Evolutionary conservation across 64 coral and sea anemone species (phyloP).

Genomic region (Pachyseris speciosa): DNA sequence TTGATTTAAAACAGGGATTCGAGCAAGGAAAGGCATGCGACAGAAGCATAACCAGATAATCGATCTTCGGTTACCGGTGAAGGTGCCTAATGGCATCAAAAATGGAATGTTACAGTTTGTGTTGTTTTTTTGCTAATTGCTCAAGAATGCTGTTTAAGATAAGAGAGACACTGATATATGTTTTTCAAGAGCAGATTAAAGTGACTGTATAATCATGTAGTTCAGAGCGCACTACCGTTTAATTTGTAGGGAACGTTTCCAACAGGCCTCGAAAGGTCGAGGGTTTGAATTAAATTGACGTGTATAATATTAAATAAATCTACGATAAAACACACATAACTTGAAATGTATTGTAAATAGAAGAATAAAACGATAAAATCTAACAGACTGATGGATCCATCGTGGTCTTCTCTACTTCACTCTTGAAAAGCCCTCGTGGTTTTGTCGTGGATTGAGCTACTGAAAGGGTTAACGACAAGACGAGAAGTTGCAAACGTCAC

Average conservation of each 20-base stretch:
- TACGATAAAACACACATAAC: background rate
- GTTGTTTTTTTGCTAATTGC: slow-evolving; percentile 28
- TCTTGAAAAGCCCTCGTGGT: background rate
- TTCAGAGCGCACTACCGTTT: background rate
- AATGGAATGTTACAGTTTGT: slow-evolving; percentile 6
- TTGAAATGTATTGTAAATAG: background rate
- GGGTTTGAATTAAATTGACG: background rate
- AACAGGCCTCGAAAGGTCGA: background rate
- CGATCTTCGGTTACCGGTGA: background rate
- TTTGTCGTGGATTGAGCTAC: background rate
- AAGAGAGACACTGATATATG: background rate
- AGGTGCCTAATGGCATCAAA: background rate
- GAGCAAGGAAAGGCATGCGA: background rate
- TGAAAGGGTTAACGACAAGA: background rate
- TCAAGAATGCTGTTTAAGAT: background rate
- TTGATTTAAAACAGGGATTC: background rate
- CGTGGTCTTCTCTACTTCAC: background rate
- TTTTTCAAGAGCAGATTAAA: background rate
- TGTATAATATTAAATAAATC: background rate
- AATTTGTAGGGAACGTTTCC: background rate
- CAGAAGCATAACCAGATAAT: background rate
- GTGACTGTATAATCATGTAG: background rate
- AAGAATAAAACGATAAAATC: slow-evolving; percentile 14
- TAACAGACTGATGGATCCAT: background rate
- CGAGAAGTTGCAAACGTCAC: background rate